These are phyloP conservation scores for Bemisia tabaci DNA, from an alignment of 1,140 invertebrate species.

Conservation along the genomic window DNA sequence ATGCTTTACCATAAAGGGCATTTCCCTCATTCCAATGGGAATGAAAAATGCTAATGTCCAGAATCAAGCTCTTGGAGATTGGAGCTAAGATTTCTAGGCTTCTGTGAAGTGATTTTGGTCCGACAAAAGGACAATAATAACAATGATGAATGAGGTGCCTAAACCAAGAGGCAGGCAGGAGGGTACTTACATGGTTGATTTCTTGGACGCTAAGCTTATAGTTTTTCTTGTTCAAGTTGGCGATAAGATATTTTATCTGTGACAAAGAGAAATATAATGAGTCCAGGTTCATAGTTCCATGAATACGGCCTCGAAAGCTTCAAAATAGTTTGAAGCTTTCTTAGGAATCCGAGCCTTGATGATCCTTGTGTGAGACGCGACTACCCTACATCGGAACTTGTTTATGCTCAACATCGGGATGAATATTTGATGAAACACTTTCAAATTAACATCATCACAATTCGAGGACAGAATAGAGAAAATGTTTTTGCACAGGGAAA, in stretches of 20 bases:
- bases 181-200: slow-evolving; percentile 51
- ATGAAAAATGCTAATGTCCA: too few relatives aligned
- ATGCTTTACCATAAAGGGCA: too few relatives aligned
- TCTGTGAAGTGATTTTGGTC: too few relatives aligned
- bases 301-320: slow-evolving; percentile 65
- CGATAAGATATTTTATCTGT: slow-evolving; percentile 93
- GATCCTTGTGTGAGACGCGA: slow-evolving; percentile 39
- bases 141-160: too few relatives aligned
- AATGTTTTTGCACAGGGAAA: neutral
- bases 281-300: slow-evolving; percentile 98
- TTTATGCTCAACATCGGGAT: slow-evolving; percentile 48
- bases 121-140: too few relatives aligned
- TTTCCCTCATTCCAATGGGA: too few relatives aligned
- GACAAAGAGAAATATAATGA: slow-evolving; percentile 93
- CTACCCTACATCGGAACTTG: slow-evolving; percentile 44
- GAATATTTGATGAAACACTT: slow-evolving; percentile 23
- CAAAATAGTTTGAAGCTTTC: slow-evolving; percentile 74
- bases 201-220: slow-evolving; percentile 75
- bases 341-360: slow-evolving; percentile 45
- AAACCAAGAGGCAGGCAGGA: neutral
- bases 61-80: too few relatives aligned
- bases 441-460: slow-evolving; percentile 27
- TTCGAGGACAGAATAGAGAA: neutral
- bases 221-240: slow-evolving; percentile 91
- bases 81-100: too few relatives aligned